Conservation (phyloP, 2,797 vertebrate species). For the Scomberomorus guttatus region DNA sequence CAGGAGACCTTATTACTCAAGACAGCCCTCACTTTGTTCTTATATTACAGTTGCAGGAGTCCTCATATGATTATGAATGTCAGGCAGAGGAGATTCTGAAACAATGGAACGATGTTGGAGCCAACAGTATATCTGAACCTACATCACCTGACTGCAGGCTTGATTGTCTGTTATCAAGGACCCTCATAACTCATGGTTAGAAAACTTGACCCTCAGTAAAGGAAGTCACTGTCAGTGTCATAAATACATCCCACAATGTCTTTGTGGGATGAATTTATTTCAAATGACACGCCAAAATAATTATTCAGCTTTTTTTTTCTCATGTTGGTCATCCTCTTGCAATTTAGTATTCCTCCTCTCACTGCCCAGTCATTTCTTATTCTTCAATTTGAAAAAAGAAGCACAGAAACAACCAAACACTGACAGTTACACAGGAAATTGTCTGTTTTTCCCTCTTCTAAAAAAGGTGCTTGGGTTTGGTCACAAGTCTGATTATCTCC, state of each 20-base stretch:
- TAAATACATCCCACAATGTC: slow-evolving; percentile 40
- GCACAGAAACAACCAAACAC: not conserved
- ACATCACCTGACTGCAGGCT: slow-evolving; percentile 4
- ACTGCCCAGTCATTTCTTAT: not conserved
- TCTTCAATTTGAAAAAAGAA: not conserved
- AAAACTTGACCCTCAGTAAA: slow-evolving; percentile 38
- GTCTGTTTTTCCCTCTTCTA: not conserved
- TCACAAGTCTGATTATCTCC: not conserved
- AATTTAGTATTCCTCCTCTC: not conserved
- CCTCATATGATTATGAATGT: not conserved
- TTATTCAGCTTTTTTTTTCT: not conserved
- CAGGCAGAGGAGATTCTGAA: not conserved
- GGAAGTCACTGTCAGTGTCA: slow-evolving; percentile 29
- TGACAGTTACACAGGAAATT: not conserved
- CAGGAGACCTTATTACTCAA: slow-evolving; percentile 43
- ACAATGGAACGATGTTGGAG: slow-evolving; percentile 22
- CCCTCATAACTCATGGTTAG: slow-evolving; percentile 37
- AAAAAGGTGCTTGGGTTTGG: not conserved
- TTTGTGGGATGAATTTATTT: slow-evolving; percentile 23
- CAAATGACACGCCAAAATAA: not conserved
- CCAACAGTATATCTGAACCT: not conserved
- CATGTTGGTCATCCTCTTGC: not conserved
- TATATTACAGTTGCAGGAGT: slow-evolving; percentile 3
- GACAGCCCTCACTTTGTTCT: slow-evolving; percentile 16
- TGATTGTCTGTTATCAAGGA: slow-evolving; percentile 40